Evolutionary conservation across 2,888 invertebrate species (phyloP).

Genomic region (Odontomyia ornata): DNA sequence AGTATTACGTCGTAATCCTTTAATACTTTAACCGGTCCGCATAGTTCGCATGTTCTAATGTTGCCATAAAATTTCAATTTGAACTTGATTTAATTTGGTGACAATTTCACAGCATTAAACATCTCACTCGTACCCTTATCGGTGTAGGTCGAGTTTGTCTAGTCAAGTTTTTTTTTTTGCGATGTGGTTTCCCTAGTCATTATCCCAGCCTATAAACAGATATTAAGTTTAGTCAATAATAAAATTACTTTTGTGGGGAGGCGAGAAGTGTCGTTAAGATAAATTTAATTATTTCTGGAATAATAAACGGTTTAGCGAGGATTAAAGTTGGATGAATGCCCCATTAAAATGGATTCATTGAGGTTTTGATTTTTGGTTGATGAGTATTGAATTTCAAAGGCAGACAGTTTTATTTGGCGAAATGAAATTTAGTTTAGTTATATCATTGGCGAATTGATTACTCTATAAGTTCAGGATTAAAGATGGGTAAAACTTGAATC

Average conservation of each 20-base stretch:
- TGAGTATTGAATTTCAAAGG: too few species aligned
- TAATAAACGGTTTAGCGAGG: slow-evolving; percentile 34
- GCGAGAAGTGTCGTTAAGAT: slow-evolving; percentile 6
- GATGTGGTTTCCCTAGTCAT: slow-evolving; percentile 16
- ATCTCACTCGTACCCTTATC: neutral
- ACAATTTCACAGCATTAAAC: slow-evolving; percentile 17
- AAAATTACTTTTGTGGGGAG: slow-evolving; percentile 15
- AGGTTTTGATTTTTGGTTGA: slow-evolving; percentile 12
- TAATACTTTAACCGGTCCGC: neutral
- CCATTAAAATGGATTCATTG: slow-evolving; percentile 13
- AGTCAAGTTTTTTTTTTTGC: neutral
- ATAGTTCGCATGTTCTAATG: neutral
- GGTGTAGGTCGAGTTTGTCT: neutral
- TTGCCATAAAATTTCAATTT: slow-evolving; percentile 30
- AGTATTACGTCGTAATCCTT: neutral
- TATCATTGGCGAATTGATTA: too few species aligned
- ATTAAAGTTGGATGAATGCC: slow-evolving; percentile 12
- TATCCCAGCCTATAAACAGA: slow-evolving; percentile 27
- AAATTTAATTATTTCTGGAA: slow-evolving; percentile 23
- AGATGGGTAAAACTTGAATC: too few species aligned
- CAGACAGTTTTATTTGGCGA: too few species aligned
- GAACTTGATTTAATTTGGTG: slow-evolving; percentile 41
- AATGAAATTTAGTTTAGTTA: too few species aligned
- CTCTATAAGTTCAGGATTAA: too few species aligned
- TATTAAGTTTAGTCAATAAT: slow-evolving; percentile 35